Base-by-base conservation (phyloP, 2,888 invertebrate species). In the Celastrina argiolus region DNA sequence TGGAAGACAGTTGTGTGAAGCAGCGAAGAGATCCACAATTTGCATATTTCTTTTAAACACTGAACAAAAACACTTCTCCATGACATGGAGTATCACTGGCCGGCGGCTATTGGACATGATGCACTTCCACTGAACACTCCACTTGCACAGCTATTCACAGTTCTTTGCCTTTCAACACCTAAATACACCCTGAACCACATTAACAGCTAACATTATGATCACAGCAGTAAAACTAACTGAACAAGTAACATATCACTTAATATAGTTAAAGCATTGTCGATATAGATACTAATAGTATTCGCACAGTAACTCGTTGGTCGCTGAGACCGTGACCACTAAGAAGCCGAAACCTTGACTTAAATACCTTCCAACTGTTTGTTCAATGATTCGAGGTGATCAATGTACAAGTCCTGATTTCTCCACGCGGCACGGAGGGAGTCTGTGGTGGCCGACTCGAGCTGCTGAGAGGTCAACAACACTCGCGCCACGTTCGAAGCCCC, bases 321-420 rank as follows among this genome's bases (percentile, higher is more conserved):
- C 83, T 80, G 82, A 85, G 81, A 82, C 83, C 83, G 80, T 78
- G 76, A 81, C 80, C 92, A 83, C 89, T 87, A 89, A 84, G 84
- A 87, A 88, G 87, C 84, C 88, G 87, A 82, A 74, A 79, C 86
- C 86, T 75, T 87, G 84, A 84, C 88, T 84, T 91, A 89, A 93
- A 92, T 95, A 95, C 95, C 95, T 95, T 95, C 95, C 93, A 94
- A 93, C 92, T 93, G 93, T 90, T 94, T 92, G 86, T 93, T 92
- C 91, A 94, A 94, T 76, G 94, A 91, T 93, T 96, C 95, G 86
- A 96, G 92, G 80, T 92, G 92, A 83, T 94, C 94, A 88, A 95
- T 93, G 92, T 95, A 96, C 81, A 92, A 92, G 88, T 95, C 95
- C 93, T 95, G 95, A 84, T 93, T 93, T 85, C 92, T 93, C 95